phyloP scores from a whole-genome alignment of 2,888 invertebrate genomes.

The Trichogramma evanescens region DNA sequence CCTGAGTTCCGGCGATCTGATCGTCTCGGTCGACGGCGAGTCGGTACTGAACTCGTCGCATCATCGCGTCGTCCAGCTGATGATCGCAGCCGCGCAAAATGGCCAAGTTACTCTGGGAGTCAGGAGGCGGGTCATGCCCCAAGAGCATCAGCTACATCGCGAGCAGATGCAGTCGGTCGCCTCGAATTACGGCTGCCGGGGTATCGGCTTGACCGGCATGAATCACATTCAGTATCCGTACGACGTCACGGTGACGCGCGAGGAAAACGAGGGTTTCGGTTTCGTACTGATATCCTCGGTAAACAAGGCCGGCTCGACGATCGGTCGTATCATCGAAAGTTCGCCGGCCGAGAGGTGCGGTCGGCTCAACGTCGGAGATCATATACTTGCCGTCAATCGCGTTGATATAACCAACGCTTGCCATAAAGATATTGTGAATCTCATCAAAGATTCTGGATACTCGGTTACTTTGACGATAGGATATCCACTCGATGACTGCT shows the following conservation, averaged over 20 bases:
- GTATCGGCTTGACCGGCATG: slow-evolving; percentile 22
- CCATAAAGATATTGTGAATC: slow-evolving; percentile 93
- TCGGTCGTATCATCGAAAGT: slow-evolving; percentile 89
- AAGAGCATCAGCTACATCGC: slow-evolving; percentile 41
- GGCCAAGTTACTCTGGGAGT: slow-evolving; percentile 80
- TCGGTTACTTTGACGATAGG: slow-evolving; percentile 80
- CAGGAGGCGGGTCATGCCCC: slow-evolving; percentile 55
- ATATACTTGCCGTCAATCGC: slow-evolving; percentile 91
- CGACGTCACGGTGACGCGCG: slow-evolving; percentile 83
- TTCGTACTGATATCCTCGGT: slow-evolving; percentile 97
- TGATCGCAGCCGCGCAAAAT: slow-evolving; percentile 79
- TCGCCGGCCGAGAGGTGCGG: slow-evolving; percentile 95
- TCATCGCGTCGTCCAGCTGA: slow-evolving; percentile 85
- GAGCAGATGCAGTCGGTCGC: slow-evolving; percentile 44
- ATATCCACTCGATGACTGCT: slow-evolving; percentile 56
- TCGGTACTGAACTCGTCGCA: slow-evolving; percentile 82
- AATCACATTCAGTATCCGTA: slow-evolving; percentile 59
- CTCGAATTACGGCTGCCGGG: slow-evolving; percentile 27
- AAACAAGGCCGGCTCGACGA: slow-evolving; percentile 80
- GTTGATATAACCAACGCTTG: slow-evolving; percentile 84
- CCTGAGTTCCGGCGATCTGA: slow-evolving; percentile 86
- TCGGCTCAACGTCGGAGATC: slow-evolving; percentile 85
- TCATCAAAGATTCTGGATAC: slow-evolving; percentile 93
- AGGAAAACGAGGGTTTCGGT: slow-evolving; percentile 95
- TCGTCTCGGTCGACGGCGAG: slow-evolving; percentile 86